phyloP scores from a whole-genome alignment of 2,797 vertebrate genomes.

The Hemitrygon akajei region DNA sequence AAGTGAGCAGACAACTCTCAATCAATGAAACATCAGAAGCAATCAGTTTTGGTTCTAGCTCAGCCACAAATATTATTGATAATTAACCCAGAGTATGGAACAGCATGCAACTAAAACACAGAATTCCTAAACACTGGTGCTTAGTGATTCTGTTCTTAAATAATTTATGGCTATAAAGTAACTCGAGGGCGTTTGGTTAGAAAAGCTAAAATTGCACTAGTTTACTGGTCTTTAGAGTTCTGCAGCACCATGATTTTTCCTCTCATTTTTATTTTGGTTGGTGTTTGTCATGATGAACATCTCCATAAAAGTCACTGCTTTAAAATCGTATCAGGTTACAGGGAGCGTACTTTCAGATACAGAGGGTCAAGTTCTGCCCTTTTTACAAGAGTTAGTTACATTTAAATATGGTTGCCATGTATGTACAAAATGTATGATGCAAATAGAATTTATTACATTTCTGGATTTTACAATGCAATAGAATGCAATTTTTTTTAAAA shows the following conservation, averaged over 20 bases:
- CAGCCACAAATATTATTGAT: not conserved
- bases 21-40: not conserved
- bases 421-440: constrained; percentile 51
- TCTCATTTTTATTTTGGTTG: not conserved
- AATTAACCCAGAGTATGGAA: not conserved
- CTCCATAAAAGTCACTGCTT: constrained; percentile 48
- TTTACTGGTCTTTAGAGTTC: no score
- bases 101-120: not conserved
- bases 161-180: not conserved
- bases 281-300: not conserved
- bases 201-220: not conserved
- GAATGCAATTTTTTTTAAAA: constrained; percentile 44
- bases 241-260: not conserved
- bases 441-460: constrained; percentile 52
- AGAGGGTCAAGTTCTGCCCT: constrained; percentile 57
- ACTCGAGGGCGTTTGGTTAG: not conserved
- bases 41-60: not conserved
- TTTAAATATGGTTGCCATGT: constrained; percentile 63
- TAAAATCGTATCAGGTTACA: constrained; percentile 55
- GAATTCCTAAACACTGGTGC: not conserved
- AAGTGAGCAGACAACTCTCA: not conserved
- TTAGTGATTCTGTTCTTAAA: not conserved
- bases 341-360: constrained; percentile 57
- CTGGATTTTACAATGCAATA: constrained; percentile 53
- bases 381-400: constrained; percentile 63